A percentile compares a stretch with the other conserved stretches of the same genome.
These are phyloP conservation scores for Strigamia transsilvanica DNA, from an alignment of 2,888 invertebrate genomes.

Conservation along the genomic window DNA sequence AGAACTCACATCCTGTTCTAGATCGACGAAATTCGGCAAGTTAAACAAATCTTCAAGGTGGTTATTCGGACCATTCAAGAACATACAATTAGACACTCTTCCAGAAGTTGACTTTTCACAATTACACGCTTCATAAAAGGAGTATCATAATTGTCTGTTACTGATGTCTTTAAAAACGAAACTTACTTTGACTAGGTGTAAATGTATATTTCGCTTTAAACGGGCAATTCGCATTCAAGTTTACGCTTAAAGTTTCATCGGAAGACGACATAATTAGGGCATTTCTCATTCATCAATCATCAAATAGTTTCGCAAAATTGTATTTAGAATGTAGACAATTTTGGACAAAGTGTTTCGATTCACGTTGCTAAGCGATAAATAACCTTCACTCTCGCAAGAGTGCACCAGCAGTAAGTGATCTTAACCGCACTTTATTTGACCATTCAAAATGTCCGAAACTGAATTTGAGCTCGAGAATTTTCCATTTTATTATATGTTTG, in stretches of 20 bases:
- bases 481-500: background rate
- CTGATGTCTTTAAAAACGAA: background rate
- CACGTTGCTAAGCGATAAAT: background rate
- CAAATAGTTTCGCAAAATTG: background rate
- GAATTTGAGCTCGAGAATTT: background rate
- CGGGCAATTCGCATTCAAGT: background rate
- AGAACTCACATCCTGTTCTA: background rate
- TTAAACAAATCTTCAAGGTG: background rate
- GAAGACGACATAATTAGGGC: background rate
- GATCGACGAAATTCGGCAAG: background rate
- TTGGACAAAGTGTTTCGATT: background rate
- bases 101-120: background rate
- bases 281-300: background rate
- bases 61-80: background rate
- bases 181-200: constrained; percentile 4
- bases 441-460: background rate
- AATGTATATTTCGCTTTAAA: background rate
- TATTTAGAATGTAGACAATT: background rate
- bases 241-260: constrained; percentile 15
- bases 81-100: background rate
- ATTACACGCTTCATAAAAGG: background rate
- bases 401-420: background rate
- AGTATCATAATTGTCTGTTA: background rate
- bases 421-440: background rate
- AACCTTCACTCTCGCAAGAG: background rate